Evolutionary conservation across 2,113 vertebrate genomes (phyloP), one percentile per base, ranked within the genome.

Genomic region (Phaethon lepturus): DNA sequence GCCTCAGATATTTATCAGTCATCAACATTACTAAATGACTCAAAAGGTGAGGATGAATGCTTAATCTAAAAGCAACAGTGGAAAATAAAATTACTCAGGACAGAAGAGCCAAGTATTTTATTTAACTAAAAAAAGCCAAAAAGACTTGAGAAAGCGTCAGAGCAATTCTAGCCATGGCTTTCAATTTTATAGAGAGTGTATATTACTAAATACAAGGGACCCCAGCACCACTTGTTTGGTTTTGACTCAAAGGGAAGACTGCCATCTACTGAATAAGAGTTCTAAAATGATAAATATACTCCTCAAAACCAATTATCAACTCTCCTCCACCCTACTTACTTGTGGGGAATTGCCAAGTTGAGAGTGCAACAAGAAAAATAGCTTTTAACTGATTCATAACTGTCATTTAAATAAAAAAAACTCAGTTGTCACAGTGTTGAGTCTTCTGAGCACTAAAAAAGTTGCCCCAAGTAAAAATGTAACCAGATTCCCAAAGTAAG

Each of bases 261-360:
- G 96, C 96, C 96, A 96, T 81, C 97, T 97, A 94, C 95, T 93
- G 96, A 82, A 66, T 84, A 84, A 68, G 35, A 79, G 33, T 72
- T 68, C 73, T 69, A 60, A 95, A 91, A 78, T 1, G 0, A 89
- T 38, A 77, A 80, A 74, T 53, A 74, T 8, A 38, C 11, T 93
- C 9, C 19, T 85, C 53, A 77, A 79, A 86, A 71, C 38, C 5
- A 92, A 79, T 7, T n/a, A 77, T 47, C 3, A 1, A 13, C 24
- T 78, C 47, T 81, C 17, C 11, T 71, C 31, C 24, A 31, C 23
- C 10, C 49, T 29, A 15, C 16, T 49, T 67, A 64, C 29, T 35
- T 53, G 15, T 22, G 17, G 8, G 24, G 16, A 95, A 75, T 25
- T 53, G 25, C 9, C 14, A 94, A 68, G 31, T 75, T 84, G 33